Base-by-base conservation (phyloP, 1,140 invertebrate genomes). In the Ruditapes philippinarum region DNA sequence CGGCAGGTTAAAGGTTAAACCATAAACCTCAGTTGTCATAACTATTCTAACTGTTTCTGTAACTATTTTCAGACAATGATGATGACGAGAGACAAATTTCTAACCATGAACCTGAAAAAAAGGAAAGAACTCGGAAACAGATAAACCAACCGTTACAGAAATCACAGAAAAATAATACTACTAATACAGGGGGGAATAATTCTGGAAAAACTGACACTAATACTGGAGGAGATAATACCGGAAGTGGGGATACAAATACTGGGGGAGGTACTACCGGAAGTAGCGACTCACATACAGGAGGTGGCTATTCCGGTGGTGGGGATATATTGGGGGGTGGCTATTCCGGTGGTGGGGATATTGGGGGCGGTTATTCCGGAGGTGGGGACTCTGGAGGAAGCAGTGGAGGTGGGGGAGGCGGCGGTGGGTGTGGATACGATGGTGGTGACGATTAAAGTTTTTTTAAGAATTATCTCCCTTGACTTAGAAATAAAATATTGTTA, bases 111-210 rank as follows among this genome's bases (percentile, higher is more conserved):
- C 22, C 40, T 76, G 73, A 76, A 31, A 40, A 76, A 31, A 42
- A 28, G 40, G 73, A 76, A 12, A 54, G 49, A 42, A 76, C 45
- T 31, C 51, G 19, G 73, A 45, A 45, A 45, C 45, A 76, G 25
- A 12, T 22, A n/a, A 45, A 45, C 45, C 45, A 38, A 19, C 73
- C 1, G 12, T 33, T 31, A n/a, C n/a, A n/a, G 40, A 76, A 49
- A 76, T 49, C 33, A 33, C 7, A 45, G 49, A 76, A 54, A 76
- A 17, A 17, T 25, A 40, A 17, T 57, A 31, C 12, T 57, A 38
- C 33, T 25, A n/a, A 80, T 54, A 25, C n/a, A 28, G 78, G 78
- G 17, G 78, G 51, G 33, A 51, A 80, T 60, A 33, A 54, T 54
- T 40, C 45, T 14, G 78, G 51, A 54, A 22, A 31, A n/a, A 33